Evolutionary conservation across 2,888 invertebrate species (phyloP).

Genomic region (Eugnorisma glareosa): DNA sequence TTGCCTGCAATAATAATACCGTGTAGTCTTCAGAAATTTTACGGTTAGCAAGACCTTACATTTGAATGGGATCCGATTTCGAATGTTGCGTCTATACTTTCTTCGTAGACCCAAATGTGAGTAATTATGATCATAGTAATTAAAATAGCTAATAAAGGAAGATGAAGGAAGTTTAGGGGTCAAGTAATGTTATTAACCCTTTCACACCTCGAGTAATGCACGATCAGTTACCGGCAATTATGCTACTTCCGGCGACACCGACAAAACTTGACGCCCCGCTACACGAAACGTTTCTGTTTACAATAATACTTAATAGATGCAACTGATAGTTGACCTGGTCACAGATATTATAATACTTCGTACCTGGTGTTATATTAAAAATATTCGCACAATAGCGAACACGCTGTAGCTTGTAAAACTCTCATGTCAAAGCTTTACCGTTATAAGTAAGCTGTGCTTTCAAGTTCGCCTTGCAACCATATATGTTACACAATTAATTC

Average conservation of each 20-base stretch:
- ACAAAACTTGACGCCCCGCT: slow-evolving; percentile 76
- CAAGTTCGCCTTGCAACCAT: slow-evolving; percentile 23
- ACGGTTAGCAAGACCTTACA: slow-evolving; percentile 30
- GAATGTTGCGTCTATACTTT: slow-evolving; percentile 24
- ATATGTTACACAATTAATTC: slow-evolving; percentile 39
- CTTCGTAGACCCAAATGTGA: slow-evolving; percentile 1
- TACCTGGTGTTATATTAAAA: slow-evolving; percentile 55
- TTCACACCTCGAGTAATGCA: slow-evolving; percentile 87
- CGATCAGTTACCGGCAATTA: slow-evolving; percentile 88
- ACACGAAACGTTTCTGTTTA: slow-evolving; percentile 66
- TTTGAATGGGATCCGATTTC: slow-evolving; percentile 32
- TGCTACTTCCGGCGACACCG: slow-evolving; percentile 82
- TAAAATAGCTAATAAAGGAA: slow-evolving; percentile 63
- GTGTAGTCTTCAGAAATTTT: slow-evolving; percentile 29
- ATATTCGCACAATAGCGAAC: slow-evolving; percentile 26
- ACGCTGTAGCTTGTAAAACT: slow-evolving; percentile 13
- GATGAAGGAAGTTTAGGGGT: slow-evolving; percentile 82
- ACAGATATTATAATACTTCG: too few relatives aligned
- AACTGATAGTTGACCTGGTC: slow-evolving; percentile 67
- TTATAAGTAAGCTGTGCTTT: slow-evolving; percentile 31
- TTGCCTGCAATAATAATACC: slow-evolving; percentile 54
- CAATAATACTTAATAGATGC: slow-evolving; percentile 60
- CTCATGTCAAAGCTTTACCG: slow-evolving; percentile 26
- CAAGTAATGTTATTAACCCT: slow-evolving; percentile 89
- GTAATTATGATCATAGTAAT: slow-evolving; percentile 44